phyloP scores from a whole-genome alignment of 2,888 invertebrate species.

The Piscicola geometra region DNA sequence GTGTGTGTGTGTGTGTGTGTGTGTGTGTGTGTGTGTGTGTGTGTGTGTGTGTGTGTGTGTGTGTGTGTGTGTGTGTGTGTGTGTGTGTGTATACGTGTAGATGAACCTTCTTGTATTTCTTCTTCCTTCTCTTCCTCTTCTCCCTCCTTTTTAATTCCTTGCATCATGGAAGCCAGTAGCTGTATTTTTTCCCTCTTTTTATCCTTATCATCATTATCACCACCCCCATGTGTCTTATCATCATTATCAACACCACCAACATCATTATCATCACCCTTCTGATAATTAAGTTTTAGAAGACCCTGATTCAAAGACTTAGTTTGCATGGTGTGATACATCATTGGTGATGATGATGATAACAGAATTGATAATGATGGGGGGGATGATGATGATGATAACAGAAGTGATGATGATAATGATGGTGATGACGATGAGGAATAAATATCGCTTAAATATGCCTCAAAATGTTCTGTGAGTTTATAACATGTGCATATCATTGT shows the following conservation, averaged over 20 bases:
- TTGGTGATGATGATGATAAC: conserved; percentile 1
- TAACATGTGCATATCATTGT: background rate
- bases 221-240: background rate
- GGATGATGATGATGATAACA: background rate
- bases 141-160: background rate
- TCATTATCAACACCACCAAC: conserved; percentile 2
- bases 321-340: background rate
- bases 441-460: conserved; percentile 42
- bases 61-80: conserved; percentile 13
- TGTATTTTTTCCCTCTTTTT: background rate
- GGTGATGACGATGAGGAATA: conserved; percentile 39
- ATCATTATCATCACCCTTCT: background rate
- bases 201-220: background rate
- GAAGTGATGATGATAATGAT: conserved; percentile 5
- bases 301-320: background rate
- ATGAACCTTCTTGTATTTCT: background rate
- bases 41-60: conserved; percentile 12
- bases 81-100: conserved; percentile 6
- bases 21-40: conserved; percentile 11
- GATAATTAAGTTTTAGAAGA: background rate
- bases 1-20: background rate
- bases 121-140: background rate
- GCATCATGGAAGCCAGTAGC: background rate
- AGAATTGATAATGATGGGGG: background rate
- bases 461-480: background rate